These are phyloP conservation scores for Taxidea taxus DNA, from an alignment of 2,113 vertebrate genomes.

Conservation along the genomic window DNA sequence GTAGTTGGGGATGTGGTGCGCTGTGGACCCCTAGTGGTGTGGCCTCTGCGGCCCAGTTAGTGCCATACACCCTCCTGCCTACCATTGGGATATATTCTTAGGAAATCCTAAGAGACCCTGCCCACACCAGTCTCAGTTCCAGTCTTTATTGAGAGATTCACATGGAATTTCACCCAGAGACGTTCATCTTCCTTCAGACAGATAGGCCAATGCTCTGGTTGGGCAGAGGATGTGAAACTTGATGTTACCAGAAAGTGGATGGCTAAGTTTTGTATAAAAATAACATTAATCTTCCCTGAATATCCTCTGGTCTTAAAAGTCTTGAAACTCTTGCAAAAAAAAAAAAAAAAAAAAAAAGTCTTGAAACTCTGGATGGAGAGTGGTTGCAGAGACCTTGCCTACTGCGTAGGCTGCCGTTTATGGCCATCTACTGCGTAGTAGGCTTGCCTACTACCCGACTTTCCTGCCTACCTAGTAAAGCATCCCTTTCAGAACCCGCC, in stretches of 20 bases:
- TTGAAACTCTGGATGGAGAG: background rate
- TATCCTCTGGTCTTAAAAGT: background rate
- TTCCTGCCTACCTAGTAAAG: too few relatives aligned
- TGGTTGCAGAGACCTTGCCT: background rate
- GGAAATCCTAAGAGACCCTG: background rate
- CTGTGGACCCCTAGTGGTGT: constrained; percentile 63
- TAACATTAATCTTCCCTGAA: background rate
- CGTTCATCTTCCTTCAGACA: background rate
- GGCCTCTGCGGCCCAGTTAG: fast-evolving
- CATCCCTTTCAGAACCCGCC: background rate
- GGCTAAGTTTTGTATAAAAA: background rate
- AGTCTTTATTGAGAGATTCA: background rate
- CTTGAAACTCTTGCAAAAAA: background rate
- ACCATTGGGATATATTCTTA: background rate
- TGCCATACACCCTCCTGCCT: background rate
- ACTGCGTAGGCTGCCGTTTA: too few relatives aligned
- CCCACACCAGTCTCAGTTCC: background rate
- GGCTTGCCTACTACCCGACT: too few relatives aligned
- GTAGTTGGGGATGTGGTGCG: background rate
- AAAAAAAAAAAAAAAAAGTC: too few relatives aligned
- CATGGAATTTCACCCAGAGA: background rate
- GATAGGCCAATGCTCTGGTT: background rate
- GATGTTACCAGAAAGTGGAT: background rate
- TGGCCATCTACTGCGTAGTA: too few relatives aligned
- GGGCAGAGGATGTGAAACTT: background rate